Evolutionary conservation across 2,888 invertebrate genomes (phyloP).

Genomic region (Drosophila diplacantha): DNA sequence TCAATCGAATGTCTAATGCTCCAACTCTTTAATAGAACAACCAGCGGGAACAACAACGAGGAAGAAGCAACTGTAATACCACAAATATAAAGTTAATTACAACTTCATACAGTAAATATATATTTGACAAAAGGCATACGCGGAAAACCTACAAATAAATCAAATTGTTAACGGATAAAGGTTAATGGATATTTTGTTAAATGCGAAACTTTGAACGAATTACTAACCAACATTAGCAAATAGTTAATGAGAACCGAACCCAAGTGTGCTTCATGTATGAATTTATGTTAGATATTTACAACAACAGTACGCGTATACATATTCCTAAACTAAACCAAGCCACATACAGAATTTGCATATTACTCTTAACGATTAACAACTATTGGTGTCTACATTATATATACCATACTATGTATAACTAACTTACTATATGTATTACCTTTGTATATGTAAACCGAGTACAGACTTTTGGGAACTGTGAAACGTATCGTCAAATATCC

Average conservation of each 20-base stretch:
- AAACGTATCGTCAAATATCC: slow-evolving; percentile 46
- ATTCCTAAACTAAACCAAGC: slow-evolving; percentile 40
- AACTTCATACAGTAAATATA: slow-evolving; percentile 34
- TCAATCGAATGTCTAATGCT: slow-evolving; percentile 40
- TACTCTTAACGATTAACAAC: slow-evolving; percentile 46
- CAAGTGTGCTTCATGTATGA: slow-evolving; percentile 76
- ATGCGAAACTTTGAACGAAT: slow-evolving; percentile 37
- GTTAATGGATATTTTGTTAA: slow-evolving; percentile 60
- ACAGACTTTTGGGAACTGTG: slow-evolving; percentile 60
- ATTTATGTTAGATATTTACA: slow-evolving; percentile 65
- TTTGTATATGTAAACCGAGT: slow-evolving; percentile 42
- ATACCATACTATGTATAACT: slow-evolving; percentile 30
- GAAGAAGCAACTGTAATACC: slow-evolving; percentile 65
- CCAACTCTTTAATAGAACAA: slow-evolving; percentile 45
- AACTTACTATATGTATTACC: slow-evolving; percentile 38
- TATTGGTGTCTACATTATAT: slow-evolving; percentile 52
- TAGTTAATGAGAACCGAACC: slow-evolving; percentile 62
- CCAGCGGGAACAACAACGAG: slow-evolving; percentile 67
- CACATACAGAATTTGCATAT: slow-evolving; percentile 49
- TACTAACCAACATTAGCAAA: slow-evolving; percentile 43
- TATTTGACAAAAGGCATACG: slow-evolving; percentile 18
- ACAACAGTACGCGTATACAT: slow-evolving; percentile 40
- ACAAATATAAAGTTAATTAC: slow-evolving; percentile 44
- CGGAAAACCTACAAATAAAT: slow-evolving; percentile 35
- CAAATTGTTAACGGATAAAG: slow-evolving; percentile 49